phyloP scores from a whole-genome alignment of 2,888 invertebrate genomes.

The Philopedon plagiatum region DNA sequence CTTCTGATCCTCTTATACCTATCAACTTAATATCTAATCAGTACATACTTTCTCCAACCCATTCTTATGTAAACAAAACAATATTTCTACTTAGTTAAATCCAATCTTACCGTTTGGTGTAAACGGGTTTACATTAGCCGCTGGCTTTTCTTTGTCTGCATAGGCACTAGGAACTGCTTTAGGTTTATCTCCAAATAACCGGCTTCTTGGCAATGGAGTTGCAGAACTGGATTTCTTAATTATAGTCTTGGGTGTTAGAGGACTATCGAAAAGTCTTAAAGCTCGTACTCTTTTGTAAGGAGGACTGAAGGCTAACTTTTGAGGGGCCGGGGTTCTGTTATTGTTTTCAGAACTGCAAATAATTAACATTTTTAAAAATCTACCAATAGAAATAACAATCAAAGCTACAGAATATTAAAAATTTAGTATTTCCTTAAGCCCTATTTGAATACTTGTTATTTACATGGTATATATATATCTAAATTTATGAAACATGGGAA shows the following conservation, averaged over 20 bases:
- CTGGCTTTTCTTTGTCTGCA: constrained; percentile 70
- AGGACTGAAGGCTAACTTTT: constrained; percentile 70
- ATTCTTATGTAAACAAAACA: no score
- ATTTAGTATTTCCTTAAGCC: neutral
- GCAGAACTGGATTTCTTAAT: constrained; percentile 78
- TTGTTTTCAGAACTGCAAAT: constrained; percentile 59
- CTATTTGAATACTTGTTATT: no score
- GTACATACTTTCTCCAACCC: no score
- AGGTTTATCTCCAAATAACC: constrained; percentile 71
- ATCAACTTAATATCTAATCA: no score
- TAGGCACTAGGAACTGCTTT: constrained; percentile 67
- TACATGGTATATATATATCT: no score
- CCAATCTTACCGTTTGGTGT: constrained; percentile 78
- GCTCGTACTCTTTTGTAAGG: constrained; percentile 75
- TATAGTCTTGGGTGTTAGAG: constrained; percentile 88
- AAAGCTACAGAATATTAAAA: neutral
- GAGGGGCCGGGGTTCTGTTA: constrained; percentile 58
- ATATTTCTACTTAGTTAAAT: no score
- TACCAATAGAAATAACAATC: neutral
- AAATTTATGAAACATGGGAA: neutral
- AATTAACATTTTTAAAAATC: neutral
- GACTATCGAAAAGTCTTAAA: constrained; percentile 84
- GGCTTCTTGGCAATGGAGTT: constrained; percentile 69
- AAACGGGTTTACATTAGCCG: constrained; percentile 89
- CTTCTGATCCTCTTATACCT: no score